Percentiles rank a stretch among this genome's conserved stretches.
Conservation (phyloP, 2,113 vertebrate genomes). For the Azemiops feae region DNA sequence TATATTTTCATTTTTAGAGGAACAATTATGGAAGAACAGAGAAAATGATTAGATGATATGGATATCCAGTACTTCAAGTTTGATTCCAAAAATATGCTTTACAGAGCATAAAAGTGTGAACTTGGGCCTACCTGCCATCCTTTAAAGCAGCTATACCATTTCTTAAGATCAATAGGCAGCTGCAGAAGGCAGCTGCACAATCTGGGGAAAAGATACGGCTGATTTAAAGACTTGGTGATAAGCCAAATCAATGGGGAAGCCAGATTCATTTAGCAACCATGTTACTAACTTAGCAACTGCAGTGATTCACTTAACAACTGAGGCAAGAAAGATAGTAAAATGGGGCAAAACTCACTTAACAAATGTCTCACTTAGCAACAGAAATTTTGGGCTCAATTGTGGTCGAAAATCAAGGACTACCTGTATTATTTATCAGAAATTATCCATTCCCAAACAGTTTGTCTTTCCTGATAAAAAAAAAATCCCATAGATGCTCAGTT, state of each 20-base stretch:
- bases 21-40: not conserved
- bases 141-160: not conserved
- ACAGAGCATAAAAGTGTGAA: not conserved
- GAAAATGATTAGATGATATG: not conserved
- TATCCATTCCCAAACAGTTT: not conserved
- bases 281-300: not conserved
- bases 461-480: not conserved
- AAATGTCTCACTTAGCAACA: not conserved
- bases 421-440: not conserved
- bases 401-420: not conserved
- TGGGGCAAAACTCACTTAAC: not conserved
- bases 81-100: not conserved
- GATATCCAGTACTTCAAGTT: not conserved
- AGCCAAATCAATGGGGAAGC: not conserved
- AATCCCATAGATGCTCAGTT: not conserved
- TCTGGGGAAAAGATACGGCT: not conserved
- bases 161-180: not conserved
- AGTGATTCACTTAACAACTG: not conserved
- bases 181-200: not conserved
- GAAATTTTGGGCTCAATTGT: not conserved
- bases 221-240: not conserved
- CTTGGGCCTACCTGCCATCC: not conserved
- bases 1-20: not conserved
- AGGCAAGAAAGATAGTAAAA: not conserved
- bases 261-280: not conserved